Base-by-base conservation (phyloP, 2,113 vertebrate genomes). In the Psammodynastes pulverulentus region DNA sequence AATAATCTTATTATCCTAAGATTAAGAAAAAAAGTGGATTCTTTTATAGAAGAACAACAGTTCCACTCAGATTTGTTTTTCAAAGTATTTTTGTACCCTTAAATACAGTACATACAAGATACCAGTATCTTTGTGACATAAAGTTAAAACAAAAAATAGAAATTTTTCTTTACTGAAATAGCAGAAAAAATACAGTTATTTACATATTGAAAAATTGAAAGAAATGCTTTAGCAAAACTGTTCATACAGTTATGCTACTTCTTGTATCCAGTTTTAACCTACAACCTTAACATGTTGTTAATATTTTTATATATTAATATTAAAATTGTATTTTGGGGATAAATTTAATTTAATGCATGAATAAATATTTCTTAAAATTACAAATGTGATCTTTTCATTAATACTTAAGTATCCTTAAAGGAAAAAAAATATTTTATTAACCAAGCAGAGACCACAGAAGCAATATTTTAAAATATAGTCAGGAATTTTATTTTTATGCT, bases 221-320 rank as follows among this genome's bases (percentile, higher is more conserved):
- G 5, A 86, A 19, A 67, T 13, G 46, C 8, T 46, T n/a, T 17
- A 45, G 48, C 23, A 45, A 46, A 51, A 90, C n/a, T 3, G 12
- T 26, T 24, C 39, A 49, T 15, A 39, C 24, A 52, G 9, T 0
- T 26, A 45, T 52, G 10, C 23, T 48, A 84, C 5, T 48, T 39
- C 48, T 52, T n/a, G 49, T 89, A 17, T 13, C 15, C 21, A 87
- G 53, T 56, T 90, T 90, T 90, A 90, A 58, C 62, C 49, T 1
- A 39, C 62, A 88, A n/a, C 48, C 51, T 93, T 91, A 91, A 84
- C 21, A 49, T 56, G 56, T n/a, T 34, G 49, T 93, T 93, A 93
- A 49, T 17, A 84, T 93, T 84, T 79, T 45, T 56, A 52, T 93
- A 53, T 88, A 88, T 84, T 90, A 90, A 84, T 88, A 91, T 88